These are phyloP conservation scores for Loripinus fragilis DNA, from an alignment of 2,888 invertebrate species.

Conservation along the genomic window DNA sequence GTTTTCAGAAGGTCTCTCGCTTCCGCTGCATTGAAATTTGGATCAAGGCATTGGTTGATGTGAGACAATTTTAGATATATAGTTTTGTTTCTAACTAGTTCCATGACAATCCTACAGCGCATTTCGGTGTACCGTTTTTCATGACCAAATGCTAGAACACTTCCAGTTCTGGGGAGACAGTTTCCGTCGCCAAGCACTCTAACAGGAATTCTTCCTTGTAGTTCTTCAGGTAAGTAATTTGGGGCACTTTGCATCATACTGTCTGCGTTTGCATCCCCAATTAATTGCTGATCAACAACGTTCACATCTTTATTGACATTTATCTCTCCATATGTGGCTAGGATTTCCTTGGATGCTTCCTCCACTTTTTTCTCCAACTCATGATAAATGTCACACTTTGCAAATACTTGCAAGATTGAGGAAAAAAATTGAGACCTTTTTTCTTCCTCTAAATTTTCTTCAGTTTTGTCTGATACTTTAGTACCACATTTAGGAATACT, in stretches of 20 bases:
- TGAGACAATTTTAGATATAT: slow-evolving; percentile 19
- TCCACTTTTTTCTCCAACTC: background rate
- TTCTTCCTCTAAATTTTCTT: background rate
- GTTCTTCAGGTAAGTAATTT: background rate
- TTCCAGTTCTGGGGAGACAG: slow-evolving; percentile 25
- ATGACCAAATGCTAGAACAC: slow-evolving; percentile 25
- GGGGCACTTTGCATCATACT: too few species aligned
- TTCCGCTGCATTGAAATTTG: background rate
- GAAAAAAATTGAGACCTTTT: background rate
- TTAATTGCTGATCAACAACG: background rate
- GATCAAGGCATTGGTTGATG: slow-evolving; percentile 15
- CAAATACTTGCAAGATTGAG: background rate
- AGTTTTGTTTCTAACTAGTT: slow-evolving; percentile 25
- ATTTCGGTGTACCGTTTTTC: slow-evolving; percentile 21
- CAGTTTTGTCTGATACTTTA: background rate
- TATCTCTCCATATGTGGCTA: slow-evolving; percentile 1
- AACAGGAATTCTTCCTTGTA: slow-evolving; percentile 8
- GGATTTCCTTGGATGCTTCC: background rate
- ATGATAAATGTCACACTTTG: background rate
- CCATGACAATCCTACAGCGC: slow-evolving; percentile 21
- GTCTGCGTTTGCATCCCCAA: background rate
- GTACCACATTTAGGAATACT: background rate
- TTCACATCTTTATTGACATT: background rate
- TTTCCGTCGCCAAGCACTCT: slow-evolving; percentile 25
- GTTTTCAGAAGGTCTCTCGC: slow-evolving; percentile 13